Percentiles rank a stretch among this genome's conserved stretches.
Conservation (phyloP, 2,797 vertebrate genomes). For the Neosalanx taihuensis region DNA sequence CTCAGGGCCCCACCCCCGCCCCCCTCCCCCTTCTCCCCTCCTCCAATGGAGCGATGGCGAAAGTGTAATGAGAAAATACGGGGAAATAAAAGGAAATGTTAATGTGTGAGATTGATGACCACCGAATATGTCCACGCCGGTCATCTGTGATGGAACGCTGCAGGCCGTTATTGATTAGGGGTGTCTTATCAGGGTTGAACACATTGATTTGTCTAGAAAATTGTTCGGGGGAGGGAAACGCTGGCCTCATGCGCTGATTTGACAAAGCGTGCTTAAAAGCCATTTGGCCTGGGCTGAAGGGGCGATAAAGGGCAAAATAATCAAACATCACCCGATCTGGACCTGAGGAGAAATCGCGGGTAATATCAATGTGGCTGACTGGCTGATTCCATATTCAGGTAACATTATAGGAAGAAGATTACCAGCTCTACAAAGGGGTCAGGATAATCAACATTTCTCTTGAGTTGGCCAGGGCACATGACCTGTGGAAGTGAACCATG, state of each 20-base stretch:
- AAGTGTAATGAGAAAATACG: slow-evolving; percentile 9
- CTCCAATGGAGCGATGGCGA: neutral
- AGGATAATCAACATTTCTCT: neutral
- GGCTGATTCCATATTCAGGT: neutral
- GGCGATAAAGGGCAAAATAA: slow-evolving; percentile 9
- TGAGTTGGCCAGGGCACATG: neutral
- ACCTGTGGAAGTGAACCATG: neutral
- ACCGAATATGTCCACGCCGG: neutral
- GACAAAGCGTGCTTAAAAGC: slow-evolving; percentile 25
- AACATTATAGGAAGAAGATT: neutral
- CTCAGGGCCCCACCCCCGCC: no score
- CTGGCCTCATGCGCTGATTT: slow-evolving; percentile 18
- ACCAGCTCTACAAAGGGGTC: neutral
- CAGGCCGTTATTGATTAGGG: slow-evolving; percentile 30
- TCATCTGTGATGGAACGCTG: slow-evolving; percentile 17
- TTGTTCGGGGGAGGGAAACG: neutral
- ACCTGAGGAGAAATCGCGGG: neutral
- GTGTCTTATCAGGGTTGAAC: slow-evolving; percentile 22
- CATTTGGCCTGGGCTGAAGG: slow-evolving; percentile 7
- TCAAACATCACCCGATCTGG: slow-evolving; percentile 8
- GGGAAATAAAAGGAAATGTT: slow-evolving; percentile 29
- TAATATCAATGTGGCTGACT: slow-evolving; percentile 2
- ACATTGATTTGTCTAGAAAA: slow-evolving; percentile 22
- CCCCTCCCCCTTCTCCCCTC: neutral
- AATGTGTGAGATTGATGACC: slow-evolving; percentile 23